These are phyloP conservation scores for Tetrapedia diversipes DNA, from an alignment of 2,888 invertebrate species.

Conservation along the genomic window DNA sequence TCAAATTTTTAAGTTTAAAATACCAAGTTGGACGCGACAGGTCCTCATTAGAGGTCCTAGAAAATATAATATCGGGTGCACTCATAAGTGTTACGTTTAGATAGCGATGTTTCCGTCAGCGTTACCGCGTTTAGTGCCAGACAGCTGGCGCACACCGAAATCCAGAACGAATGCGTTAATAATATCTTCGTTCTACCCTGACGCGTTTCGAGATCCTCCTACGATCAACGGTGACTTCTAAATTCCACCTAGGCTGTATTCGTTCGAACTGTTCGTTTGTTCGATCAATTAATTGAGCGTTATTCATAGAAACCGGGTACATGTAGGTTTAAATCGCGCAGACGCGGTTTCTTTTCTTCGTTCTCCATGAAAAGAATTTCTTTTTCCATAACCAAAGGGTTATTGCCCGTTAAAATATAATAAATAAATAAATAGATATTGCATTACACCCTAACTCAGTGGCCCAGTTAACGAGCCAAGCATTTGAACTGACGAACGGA, in stretches of 20 bases:
- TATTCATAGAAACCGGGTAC: background rate
- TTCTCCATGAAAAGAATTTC: background rate
- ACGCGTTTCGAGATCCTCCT: slow-evolving; percentile 18
- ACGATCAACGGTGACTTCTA: slow-evolving; percentile 22
- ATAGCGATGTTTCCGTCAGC: slow-evolving; percentile 56
- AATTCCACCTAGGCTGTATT: background rate
- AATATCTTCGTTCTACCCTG: slow-evolving; percentile 59
- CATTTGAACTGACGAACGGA: too few relatives aligned
- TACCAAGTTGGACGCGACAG: too few relatives aligned
- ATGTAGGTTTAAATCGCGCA: too few relatives aligned
- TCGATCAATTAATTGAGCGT: background rate
- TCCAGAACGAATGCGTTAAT: slow-evolving; percentile 62
- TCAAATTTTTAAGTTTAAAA: too few relatives aligned
- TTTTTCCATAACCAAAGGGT: too few relatives aligned
- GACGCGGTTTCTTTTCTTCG: too few relatives aligned
- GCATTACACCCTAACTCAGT: too few relatives aligned
- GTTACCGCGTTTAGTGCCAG: slow-evolving; percentile 61
- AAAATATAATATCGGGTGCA: slow-evolving; percentile 39
- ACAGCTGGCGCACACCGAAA: slow-evolving; percentile 55
- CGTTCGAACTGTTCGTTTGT: background rate
- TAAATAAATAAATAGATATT: too few relatives aligned
- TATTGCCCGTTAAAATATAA: too few relatives aligned
- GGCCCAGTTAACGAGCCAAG: too few relatives aligned
- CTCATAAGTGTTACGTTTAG: slow-evolving; percentile 44
- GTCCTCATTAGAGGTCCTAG: slow-evolving; percentile 26